Evolutionary conservation across 2,113 vertebrate species (phyloP), one percentile per base, ranked within the genome.

Genomic region (Mugil cephalus): DNA sequence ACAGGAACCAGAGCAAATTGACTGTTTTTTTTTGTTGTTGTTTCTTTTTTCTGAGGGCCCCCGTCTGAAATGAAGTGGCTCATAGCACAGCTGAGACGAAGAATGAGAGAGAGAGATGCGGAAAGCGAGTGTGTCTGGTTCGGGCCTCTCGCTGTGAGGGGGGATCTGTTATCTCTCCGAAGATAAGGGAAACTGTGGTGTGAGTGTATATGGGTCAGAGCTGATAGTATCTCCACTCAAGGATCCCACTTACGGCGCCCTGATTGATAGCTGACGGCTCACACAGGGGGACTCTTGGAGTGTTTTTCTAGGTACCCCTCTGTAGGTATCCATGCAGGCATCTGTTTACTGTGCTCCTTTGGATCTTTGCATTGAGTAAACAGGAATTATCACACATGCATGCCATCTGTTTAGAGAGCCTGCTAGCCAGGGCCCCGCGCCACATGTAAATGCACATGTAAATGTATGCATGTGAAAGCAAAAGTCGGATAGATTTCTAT

Each of bases 171-270:
- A 92, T 91, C 92, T 87, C 47, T 12, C 46, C 18, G 12, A 45
- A 94, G 93, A 95, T 95, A 94, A 93, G 88, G 77, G 73, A 85
- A 80, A 77, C 85, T 87, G 89, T 89, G 90, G 93, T 94, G 94
- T 94, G 91, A 93, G 92, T 85, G 88, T 83, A 90, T 93, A 88
- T 83, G 85, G 91, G 79, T 80, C 78, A 39, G 70, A 40, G 39
- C 83, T 92, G 94, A 95, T 94, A 93, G 78, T 82, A 94, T 95
- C 93, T 93, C 66, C 51, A 68, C 91, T 93, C 86, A 91, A 94
- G 92, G 89, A 91, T 92, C 90, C 90, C 90, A 93, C 93, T 93
- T 94, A 93, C 74, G 67, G 86, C 63, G 36, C 82, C 76, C 77
- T 91, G 93, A 95, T 88, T 90, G 92, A 93, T 93, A 89, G 86